Conservation (phyloP, 2,113 vertebrate species). For the Albula goreensis region DNA sequence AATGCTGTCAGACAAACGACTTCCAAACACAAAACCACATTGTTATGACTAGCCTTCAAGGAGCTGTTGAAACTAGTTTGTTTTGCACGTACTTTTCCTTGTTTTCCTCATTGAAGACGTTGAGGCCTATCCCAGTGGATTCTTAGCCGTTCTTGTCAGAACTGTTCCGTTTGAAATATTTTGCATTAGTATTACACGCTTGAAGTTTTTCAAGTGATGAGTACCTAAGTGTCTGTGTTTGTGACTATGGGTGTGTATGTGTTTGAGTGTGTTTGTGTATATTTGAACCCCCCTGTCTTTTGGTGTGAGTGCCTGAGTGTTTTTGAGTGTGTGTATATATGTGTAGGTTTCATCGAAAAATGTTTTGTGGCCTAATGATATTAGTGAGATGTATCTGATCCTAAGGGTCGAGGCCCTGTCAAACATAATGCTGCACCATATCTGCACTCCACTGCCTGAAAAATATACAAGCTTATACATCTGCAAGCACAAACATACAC, state of each 20-base stretch:
- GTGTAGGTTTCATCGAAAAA: neutral
- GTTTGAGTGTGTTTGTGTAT: neutral
- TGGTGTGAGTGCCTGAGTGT: neutral
- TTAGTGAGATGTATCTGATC: neutral
- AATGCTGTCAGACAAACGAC: constrained; percentile 25
- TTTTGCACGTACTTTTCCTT: constrained; percentile 13
- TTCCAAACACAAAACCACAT: constrained; percentile 38
- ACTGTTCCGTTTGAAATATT: neutral
- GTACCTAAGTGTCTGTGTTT: neutral
- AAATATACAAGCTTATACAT: neutral
- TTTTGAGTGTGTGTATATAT: neutral
- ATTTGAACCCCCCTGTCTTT: neutral
- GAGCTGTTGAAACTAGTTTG: constrained; percentile 22
- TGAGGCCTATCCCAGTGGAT: neutral
- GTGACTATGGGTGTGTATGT: neutral
- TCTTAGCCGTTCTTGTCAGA: neutral
- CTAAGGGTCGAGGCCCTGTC: neutral
- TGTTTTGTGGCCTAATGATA: neutral
- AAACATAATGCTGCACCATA: neutral
- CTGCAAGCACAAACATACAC: neutral
- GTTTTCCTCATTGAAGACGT: constrained; percentile 13
- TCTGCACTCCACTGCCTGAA: neutral
- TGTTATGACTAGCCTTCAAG: constrained; percentile 40
- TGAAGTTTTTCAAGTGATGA: neutral
- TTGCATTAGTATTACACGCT: constrained; percentile 4